These are phyloP conservation scores for Rambutsinella grinnellia DNA, from an alignment of 2,888 invertebrate genomes.

Conservation along the genomic window DNA sequence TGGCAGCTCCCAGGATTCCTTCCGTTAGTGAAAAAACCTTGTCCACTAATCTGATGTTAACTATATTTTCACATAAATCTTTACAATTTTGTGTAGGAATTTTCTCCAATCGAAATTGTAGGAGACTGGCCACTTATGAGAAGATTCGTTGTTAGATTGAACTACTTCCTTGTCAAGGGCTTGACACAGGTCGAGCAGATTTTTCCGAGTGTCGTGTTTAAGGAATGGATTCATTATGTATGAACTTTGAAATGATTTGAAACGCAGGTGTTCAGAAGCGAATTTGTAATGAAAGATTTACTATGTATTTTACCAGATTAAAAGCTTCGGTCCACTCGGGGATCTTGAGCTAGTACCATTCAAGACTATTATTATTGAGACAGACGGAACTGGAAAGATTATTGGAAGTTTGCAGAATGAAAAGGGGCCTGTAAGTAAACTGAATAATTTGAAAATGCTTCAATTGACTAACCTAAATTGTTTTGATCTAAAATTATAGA, in stretches of 20 bases:
- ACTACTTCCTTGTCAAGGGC: conserved; percentile 9
- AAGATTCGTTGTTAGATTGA: conserved; percentile 42
- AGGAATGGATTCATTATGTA: conserved; percentile 77
- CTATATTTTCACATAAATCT: too few species aligned
- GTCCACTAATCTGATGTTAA: too few species aligned
- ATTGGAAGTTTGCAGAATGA: conserved; percentile 77
- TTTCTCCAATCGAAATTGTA: conserved; percentile 17
- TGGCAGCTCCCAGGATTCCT: conserved; percentile 72
- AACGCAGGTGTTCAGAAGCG: conserved; percentile 3
- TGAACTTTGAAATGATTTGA: not conserved
- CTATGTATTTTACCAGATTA: conserved; percentile 73
- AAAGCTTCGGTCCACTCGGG: conserved; percentile 74
- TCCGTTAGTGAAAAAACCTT: too few species aligned
- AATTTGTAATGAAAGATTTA: not conserved
- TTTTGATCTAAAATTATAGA: conserved; percentile 16
- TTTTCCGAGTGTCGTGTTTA: conserved; percentile 73
- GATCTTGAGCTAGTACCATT: conserved; percentile 69
- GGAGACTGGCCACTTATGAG: conserved; percentile 36
- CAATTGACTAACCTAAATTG: not conserved
- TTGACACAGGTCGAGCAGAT: conserved; percentile 74
- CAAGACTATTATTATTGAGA: conserved; percentile 75
- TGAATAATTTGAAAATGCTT: too few species aligned
- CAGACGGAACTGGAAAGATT: conserved; percentile 81
- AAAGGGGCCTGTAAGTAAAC: conserved; percentile 73
- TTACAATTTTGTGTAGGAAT: conserved; percentile 14